Evolutionary conservation across 2,113 vertebrate genomes (phyloP).

Genomic region (Vombatus ursinus): DNA sequence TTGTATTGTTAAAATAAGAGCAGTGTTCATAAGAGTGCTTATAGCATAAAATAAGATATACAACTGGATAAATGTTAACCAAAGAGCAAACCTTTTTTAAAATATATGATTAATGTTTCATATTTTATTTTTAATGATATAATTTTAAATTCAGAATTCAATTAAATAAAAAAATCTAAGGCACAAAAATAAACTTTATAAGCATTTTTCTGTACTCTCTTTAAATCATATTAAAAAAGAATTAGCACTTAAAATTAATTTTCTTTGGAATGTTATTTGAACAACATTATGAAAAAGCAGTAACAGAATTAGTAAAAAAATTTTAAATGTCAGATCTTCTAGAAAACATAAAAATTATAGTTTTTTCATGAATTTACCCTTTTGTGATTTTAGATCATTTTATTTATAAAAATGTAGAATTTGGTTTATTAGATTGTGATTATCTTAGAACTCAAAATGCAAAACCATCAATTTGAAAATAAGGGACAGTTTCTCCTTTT

Average conservation of each 20-base stretch:
- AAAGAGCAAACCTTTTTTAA: neutral
- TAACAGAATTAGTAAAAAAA: neutral
- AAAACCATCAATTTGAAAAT: no score
- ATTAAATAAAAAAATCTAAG: conserved; percentile 12
- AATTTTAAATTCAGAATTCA: neutral
- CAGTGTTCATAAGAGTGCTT: no score
- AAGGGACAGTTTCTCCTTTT: no score
- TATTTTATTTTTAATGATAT: neutral
- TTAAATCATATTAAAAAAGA: conserved; percentile 22
- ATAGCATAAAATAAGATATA: neutral
- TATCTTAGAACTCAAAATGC: no score
- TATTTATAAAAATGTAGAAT: no score
- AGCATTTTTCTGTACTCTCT: neutral
- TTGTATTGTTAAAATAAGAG: neutral
- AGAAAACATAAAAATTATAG: neutral
- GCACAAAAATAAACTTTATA: conserved; percentile 12
- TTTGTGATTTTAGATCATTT: neutral
- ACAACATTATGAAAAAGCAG: neutral
- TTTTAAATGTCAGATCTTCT: neutral
- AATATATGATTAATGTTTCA: neutral
- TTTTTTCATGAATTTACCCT: neutral
- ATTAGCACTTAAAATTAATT: conserved; percentile 13
- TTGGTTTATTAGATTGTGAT: no score
- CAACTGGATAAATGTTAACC: conserved; percentile 8
- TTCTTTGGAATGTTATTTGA: conserved; percentile 30